These are phyloP conservation scores for Synanthedon tipuliformis DNA, from an alignment of 2,888 invertebrate species.

Conservation along the genomic window DNA sequence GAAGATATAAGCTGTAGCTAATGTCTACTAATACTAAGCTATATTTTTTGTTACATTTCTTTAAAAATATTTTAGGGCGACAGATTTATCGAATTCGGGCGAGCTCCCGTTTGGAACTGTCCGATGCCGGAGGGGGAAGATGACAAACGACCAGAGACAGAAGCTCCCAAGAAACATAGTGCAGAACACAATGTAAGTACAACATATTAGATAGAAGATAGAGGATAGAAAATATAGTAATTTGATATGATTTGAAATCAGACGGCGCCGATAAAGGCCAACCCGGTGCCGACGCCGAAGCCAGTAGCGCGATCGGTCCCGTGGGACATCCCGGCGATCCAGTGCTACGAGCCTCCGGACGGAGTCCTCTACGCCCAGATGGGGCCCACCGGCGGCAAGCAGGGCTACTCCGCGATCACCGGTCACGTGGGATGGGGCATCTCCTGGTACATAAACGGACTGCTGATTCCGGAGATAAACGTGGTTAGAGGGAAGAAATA, in stretches of 20 bases:
- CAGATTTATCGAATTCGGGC: constrained; percentile 85
- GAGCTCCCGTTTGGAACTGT: constrained; percentile 92
- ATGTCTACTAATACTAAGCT: too few species aligned
- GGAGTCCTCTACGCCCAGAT: constrained; percentile 93
- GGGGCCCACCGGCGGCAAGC: constrained; percentile 92
- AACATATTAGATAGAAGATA: neutral
- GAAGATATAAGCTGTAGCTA: too few species aligned
- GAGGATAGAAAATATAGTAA: neutral
- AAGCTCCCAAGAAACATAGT: neutral
- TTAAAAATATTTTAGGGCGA: constrained; percentile 59
- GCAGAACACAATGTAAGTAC: neutral
- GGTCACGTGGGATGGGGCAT: constrained; percentile 95
- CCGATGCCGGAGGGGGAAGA: constrained; percentile 84
- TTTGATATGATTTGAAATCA: constrained; percentile 2
- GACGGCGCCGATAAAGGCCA: constrained; percentile 32
- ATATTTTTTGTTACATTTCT: neutral
- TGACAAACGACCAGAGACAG: constrained; percentile 13
- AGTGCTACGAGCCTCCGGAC: constrained; percentile 90
- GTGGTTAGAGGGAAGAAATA: constrained; percentile 88
- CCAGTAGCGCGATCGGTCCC: constrained; percentile 71
- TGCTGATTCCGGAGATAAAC: constrained; percentile 91
- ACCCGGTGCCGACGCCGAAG: constrained; percentile 70
- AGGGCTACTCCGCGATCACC: constrained; percentile 90
- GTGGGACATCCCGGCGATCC: constrained; percentile 91
- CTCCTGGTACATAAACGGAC: constrained; percentile 94